These are phyloP conservation scores for Syngnathus typhle DNA, from an alignment of 2,113 vertebrate species.

Conservation along the genomic window DNA sequence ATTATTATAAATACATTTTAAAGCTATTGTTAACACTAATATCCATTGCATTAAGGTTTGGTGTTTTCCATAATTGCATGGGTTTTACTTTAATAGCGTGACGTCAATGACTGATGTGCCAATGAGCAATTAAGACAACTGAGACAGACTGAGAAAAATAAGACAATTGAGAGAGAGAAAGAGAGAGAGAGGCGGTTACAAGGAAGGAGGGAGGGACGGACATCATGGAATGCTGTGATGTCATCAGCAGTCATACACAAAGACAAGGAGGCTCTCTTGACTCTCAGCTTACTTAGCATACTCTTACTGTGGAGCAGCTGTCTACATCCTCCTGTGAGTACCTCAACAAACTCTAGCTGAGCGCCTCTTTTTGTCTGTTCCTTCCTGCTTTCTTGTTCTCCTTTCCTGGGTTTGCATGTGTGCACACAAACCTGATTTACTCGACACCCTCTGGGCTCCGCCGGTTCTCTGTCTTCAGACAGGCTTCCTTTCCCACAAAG, in stretches of 20 bases:
- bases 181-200: constrained; percentile 10
- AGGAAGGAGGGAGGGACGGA: constrained; percentile 26
- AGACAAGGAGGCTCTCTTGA: constrained; percentile 60
- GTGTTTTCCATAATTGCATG: background rate
- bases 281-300: constrained; percentile 59
- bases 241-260: constrained; percentile 72
- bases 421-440: constrained; percentile 19
- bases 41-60: background rate
- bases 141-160: constrained; percentile 14
- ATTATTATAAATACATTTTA: background rate
- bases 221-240: constrained; percentile 77
- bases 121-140: background rate
- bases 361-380: constrained; percentile 28
- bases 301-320: constrained; percentile 61
- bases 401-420: constrained; percentile 8
- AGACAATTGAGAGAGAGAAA: background rate
- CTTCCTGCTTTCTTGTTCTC: background rate
- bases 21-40: background rate
- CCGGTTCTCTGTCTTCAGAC: constrained; percentile 35
- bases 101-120: constrained; percentile 15
- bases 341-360: constrained; percentile 39
- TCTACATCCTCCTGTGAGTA: constrained; percentile 74
- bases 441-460: constrained; percentile 38
- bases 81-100: background rate
- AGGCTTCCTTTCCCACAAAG: constrained; percentile 51